Evolutionary conservation across 2,113 vertebrate species (phyloP).

Genomic region (Bucco capensis): DNA sequence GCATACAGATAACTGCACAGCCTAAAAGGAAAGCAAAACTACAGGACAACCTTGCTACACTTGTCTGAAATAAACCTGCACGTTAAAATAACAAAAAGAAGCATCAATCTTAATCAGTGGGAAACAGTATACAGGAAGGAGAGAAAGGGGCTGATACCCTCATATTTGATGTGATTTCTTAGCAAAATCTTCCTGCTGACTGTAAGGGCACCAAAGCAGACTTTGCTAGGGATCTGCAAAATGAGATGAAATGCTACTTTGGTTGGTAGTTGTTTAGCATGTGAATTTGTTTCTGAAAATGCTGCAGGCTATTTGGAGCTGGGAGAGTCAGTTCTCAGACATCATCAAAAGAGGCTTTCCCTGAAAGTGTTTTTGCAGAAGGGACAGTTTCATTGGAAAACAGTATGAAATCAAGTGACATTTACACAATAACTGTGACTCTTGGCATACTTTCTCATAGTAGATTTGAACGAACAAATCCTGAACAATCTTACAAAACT

Average conservation of each 20-base stretch:
- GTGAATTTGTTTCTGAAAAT: background rate
- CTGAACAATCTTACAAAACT: background rate
- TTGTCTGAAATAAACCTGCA: background rate
- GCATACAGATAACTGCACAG: background rate
- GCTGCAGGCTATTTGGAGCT: background rate
- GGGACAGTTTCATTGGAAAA: background rate
- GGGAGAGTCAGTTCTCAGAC: background rate
- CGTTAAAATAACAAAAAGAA: background rate
- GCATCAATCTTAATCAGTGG: background rate
- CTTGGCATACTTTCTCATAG: background rate
- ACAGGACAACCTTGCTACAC: background rate
- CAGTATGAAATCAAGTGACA: background rate
- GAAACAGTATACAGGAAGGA: background rate
- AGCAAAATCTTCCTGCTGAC: background rate
- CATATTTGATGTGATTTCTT: background rate
- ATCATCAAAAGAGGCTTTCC: background rate
- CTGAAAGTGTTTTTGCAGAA: background rate
- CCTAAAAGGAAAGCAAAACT: background rate
- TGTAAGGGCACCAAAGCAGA: background rate
- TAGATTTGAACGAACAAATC: background rate
- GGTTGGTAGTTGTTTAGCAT: background rate
- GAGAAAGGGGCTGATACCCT: background rate
- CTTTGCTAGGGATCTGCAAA: background rate
- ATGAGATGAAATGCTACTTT: background rate
- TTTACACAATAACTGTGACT: background rate